A percentile compares a stretch with the other conserved stretches of the same genome.
Conservation (phyloP, 2,797 vertebrate species). For the Sebastes variabilis region DNA sequence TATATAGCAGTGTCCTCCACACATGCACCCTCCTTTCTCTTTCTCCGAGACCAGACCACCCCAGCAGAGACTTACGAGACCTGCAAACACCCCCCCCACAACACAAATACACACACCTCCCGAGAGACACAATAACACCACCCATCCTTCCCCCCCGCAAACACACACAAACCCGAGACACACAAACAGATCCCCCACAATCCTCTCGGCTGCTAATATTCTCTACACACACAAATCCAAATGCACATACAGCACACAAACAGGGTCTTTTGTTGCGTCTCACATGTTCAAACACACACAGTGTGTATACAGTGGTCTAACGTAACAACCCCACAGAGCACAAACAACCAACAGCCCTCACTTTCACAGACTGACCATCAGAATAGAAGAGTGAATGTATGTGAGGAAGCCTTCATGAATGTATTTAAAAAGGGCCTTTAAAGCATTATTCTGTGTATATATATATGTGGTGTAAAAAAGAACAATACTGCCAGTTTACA, state of each 20-base stretch:
- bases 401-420: constrained; percentile 1
- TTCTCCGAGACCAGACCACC: constrained; percentile 70
- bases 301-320: constrained; percentile 21
- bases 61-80: constrained; percentile 66
- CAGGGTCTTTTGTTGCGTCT: constrained; percentile 24
- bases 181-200: constrained; percentile 23
- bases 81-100: constrained; percentile 58
- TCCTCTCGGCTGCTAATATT: constrained; percentile 9
- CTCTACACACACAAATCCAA: constrained; percentile 28
- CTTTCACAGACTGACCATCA: neutral
- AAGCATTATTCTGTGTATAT: neutral
- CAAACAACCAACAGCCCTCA: constrained; percentile 22
- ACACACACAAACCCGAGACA: constrained; percentile 39
- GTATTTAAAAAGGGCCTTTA: neutral
- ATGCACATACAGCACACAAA: constrained; percentile 34
- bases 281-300: constrained; percentile 46
- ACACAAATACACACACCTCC: constrained; percentile 64
- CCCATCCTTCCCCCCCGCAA: constrained; percentile 7
- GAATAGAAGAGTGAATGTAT: neutral
- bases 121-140: constrained; percentile 61
- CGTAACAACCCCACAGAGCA: constrained; percentile 25
- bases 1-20: constrained; percentile 20
- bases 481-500: neutral
- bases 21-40: constrained; percentile 41
- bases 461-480: neutral